These are phyloP conservation scores for Limosa lapponica DNA, from an alignment of 2,797 vertebrate genomes.

Conservation along the genomic window DNA sequence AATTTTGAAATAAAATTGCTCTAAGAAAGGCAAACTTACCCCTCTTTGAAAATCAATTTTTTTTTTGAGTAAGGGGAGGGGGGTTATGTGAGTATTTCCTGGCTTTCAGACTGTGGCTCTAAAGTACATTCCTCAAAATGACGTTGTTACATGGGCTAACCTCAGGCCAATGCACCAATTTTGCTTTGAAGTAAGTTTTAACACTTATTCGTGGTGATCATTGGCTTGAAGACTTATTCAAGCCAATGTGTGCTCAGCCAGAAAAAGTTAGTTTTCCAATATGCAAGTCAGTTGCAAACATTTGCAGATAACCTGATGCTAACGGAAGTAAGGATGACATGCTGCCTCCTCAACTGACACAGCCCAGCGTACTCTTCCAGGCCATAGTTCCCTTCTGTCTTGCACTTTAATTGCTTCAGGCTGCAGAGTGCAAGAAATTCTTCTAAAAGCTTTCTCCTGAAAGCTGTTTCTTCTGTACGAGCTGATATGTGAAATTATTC, in stretches of 20 bases:
- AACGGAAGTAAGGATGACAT: not conserved
- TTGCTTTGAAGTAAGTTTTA: not conserved
- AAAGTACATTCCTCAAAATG: not conserved
- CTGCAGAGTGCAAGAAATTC: not conserved
- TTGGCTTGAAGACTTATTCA: not conserved
- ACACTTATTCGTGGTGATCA: not conserved
- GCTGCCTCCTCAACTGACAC: not conserved
- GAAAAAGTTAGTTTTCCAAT: not conserved
- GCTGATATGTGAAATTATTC: not conserved
- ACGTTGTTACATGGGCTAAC: not conserved
- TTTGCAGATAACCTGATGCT: not conserved
- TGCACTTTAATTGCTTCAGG: not conserved
- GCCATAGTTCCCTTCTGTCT: not conserved
- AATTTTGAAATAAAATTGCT: not conserved
- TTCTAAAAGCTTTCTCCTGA: not conserved
- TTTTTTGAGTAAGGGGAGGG: not conserved
- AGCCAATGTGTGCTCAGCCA: not conserved
- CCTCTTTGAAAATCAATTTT: not conserved
- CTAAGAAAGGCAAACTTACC: not conserved
- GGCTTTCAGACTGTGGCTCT: not conserved
- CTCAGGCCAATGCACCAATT: not conserved
- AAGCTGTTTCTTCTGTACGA: not conserved
- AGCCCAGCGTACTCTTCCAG: not conserved
- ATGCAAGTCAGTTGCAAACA: not conserved
- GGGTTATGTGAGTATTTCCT: not conserved